These are phyloP conservation scores for Chromis chromis DNA, from an alignment of 2,797 vertebrate species.

Conservation along the genomic window DNA sequence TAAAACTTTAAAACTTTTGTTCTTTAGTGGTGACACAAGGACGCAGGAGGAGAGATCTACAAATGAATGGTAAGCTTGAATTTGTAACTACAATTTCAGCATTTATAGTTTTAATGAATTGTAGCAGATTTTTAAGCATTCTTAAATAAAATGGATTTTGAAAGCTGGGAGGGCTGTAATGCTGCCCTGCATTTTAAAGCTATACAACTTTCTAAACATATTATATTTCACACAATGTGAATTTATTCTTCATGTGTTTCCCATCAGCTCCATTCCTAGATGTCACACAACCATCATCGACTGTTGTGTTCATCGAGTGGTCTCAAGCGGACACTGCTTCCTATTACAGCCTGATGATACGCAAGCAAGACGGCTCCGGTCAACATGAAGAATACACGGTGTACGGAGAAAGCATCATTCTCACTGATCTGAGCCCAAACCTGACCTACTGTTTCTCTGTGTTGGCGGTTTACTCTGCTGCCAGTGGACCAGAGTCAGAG, in stretches of 20 bases:
- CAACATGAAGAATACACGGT: slow-evolving; percentile 43
- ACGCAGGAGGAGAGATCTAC: slow-evolving; percentile 69
- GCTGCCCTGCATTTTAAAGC: too few species aligned
- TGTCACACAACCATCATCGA: slow-evolving; percentile 20
- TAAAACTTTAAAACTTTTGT: neutral
- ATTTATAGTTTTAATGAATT: neutral
- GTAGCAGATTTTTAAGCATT: neutral
- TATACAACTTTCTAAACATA: neutral
- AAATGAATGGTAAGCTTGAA: slow-evolving; percentile 56
- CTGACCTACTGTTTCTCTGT: slow-evolving; percentile 71
- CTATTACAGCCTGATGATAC: slow-evolving; percentile 68
- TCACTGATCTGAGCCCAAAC: slow-evolving; percentile 62
- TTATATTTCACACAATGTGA: neutral
- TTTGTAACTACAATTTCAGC: neutral
- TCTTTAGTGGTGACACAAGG: slow-evolving; percentile 19
- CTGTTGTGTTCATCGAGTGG: slow-evolving; percentile 68
- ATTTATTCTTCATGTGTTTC: neutral
- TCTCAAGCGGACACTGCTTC: slow-evolving; percentile 39
- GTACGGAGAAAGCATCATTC: slow-evolving; percentile 42
- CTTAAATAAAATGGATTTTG: too few species aligned
- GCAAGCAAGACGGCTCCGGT: slow-evolving; percentile 38
- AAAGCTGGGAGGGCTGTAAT: too few species aligned
- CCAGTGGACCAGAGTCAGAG: slow-evolving; percentile 59
- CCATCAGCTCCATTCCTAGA: slow-evolving; percentile 52
- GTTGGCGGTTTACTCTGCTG: slow-evolving; percentile 25